Conservation (phyloP, 2,113 vertebrate genomes). For the Scophthalmus maximus region DNA sequence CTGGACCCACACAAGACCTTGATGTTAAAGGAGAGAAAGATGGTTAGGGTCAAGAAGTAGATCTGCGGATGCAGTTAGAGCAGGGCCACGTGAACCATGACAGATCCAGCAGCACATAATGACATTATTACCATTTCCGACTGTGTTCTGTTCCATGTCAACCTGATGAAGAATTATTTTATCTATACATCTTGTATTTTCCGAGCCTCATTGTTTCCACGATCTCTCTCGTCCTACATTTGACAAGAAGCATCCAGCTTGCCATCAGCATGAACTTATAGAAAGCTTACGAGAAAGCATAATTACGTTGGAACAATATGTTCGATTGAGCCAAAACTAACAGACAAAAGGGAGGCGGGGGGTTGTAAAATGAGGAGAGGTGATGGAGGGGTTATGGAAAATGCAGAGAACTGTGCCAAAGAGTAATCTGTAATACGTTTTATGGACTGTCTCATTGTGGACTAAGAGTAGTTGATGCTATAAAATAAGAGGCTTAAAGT, state of each 20-base stretch:
- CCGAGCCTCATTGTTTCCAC: too few relatives aligned
- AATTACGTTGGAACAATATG: background rate
- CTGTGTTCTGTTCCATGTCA: slow-evolving; percentile 11
- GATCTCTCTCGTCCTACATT: too few relatives aligned
- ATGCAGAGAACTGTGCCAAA: slow-evolving; percentile 22
- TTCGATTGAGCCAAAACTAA: slow-evolving; percentile 23
- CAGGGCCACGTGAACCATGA: background rate
- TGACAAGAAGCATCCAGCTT: background rate
- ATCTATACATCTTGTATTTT: background rate
- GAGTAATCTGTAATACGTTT: slow-evolving; percentile 6
- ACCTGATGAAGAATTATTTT: background rate
- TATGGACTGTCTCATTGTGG: background rate
- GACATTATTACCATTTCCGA: slow-evolving; percentile 1
- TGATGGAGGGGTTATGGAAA: slow-evolving; percentile 38
- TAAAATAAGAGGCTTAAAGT: background rate
- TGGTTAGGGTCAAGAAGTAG: background rate
- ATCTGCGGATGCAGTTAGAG: background rate
- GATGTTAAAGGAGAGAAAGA: background rate
- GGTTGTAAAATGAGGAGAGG: slow-evolving; percentile 9
- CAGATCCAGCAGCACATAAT: background rate
- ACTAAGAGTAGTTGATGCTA: background rate
- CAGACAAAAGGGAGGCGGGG: background rate
- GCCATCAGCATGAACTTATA: background rate
- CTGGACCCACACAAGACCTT: too few relatives aligned
- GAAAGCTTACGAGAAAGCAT: background rate